Base-by-base conservation (phyloP, 1,140 invertebrate species). In the Geopemphigus sp. region DNA sequence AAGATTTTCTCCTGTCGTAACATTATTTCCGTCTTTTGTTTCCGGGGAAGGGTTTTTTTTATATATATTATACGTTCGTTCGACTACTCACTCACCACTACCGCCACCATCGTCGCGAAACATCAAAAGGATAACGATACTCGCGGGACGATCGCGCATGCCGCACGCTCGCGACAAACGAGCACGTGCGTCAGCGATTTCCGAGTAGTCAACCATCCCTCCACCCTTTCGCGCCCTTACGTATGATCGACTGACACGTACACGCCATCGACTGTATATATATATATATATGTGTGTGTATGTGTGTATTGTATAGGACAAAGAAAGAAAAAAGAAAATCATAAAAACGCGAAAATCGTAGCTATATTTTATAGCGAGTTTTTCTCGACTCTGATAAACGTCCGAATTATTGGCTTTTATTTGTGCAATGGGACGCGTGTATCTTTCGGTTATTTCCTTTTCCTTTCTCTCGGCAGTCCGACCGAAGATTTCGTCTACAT, bases 101-200 rank as follows among this genome's bases (percentile, higher is more conserved):
- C 19, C 32, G 14, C 6, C 10, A 45, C 32, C 32, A 19, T 39
- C 63, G 5, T 15, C n/a, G 32, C 12, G 32, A 66, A 24, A 39
- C n/a, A 14, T 39, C 32, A 32, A 22, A 45, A 66, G 32, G 64
- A 39, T 22, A 66, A 66, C 39, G 39, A 66, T n/a, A 66, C 64
- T n/a, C 64, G 5, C 5, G 64, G 64, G 64, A 66, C 14, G 63
- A 39, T 1, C 22, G 32, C 32, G 61, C 8, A 19, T 26, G 26
- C 15, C n/a, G n/a, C n/a, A 14, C 14, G 14, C 19, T 0, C 14
- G n/a, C n/a, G 64, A 66, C 39, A 66, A 66, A 66, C 39, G 64
- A 45, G n/a, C 64, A 66, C 64, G 64, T 12, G 39, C 32, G 32
- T 66, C 64, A 66, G 64, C 64, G n/a, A 66, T 66, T 66, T 47